Evolutionary conservation across 2,888 invertebrate species (phyloP).

Genomic region (Cheilosia vernalis): DNA sequence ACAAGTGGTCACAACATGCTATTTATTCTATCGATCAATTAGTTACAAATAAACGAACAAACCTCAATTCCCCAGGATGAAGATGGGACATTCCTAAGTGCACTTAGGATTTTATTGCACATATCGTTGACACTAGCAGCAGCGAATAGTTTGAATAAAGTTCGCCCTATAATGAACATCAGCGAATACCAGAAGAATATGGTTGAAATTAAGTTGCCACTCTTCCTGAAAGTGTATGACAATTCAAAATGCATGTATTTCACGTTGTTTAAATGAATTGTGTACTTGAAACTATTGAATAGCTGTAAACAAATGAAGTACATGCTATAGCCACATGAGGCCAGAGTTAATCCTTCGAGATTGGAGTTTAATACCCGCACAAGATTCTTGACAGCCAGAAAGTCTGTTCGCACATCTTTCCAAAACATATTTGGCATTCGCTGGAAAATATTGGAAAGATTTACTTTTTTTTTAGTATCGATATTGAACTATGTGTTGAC

Average conservation of each 20-base stretch:
- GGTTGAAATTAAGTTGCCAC: constrained; percentile 82
- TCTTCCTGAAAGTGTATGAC: constrained; percentile 73
- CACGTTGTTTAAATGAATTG: background rate
- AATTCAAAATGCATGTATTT: too few relatives aligned
- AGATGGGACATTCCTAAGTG: constrained; percentile 83
- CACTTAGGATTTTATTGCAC: constrained; percentile 83
- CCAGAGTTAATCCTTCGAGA: constrained; percentile 86
- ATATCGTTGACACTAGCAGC: constrained; percentile 85
- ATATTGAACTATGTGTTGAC: background rate
- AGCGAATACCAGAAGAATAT: constrained; percentile 85
- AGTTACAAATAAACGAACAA: background rate
- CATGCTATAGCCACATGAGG: constrained; percentile 88
- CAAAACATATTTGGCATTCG: constrained; percentile 84
- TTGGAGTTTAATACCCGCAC: constrained; percentile 86
- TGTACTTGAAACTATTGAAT: constrained; percentile 84
- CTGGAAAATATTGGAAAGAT: constrained; percentile 55
- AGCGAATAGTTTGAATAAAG: constrained; percentile 84
- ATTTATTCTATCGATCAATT: background rate
- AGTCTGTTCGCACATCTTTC: constrained; percentile 88
- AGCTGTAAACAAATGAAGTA: constrained; percentile 91
- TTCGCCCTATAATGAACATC: constrained; percentile 84
- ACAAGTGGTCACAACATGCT: too few relatives aligned
- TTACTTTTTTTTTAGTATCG: background rate
- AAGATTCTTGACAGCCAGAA: constrained; percentile 86
- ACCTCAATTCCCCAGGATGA: constrained; percentile 84